Evolutionary conservation across 2,888 invertebrate species (phyloP).

Genomic region (Dryomyza anilis): DNA sequence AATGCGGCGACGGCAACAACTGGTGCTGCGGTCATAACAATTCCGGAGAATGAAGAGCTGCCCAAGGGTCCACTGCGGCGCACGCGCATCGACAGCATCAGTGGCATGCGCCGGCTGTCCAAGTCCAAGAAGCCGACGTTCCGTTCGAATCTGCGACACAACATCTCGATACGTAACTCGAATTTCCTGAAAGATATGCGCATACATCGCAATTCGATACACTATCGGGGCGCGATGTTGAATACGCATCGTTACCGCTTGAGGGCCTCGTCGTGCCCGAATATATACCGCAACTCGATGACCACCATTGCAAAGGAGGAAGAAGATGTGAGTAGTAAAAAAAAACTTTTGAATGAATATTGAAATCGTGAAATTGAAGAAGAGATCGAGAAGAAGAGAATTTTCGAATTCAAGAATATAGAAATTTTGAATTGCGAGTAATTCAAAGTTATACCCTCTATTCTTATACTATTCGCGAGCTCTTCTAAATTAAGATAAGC

Average conservation of each 20-base stretch:
- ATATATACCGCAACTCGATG: constrained; percentile 90
- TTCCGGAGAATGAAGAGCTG: constrained; percentile 48
- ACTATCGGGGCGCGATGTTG: constrained; percentile 84
- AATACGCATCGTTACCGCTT: constrained; percentile 81
- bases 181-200: constrained; percentile 73
- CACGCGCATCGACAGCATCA: constrained; percentile 47
- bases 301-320: constrained; percentile 78
- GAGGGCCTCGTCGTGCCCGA: constrained; percentile 88
- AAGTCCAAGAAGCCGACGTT: constrained; percentile 51
- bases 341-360: background rate
- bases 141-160: constrained; percentile 55
- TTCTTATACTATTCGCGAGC: background rate
- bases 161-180: constrained; percentile 62
- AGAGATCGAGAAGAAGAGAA: too few relatives aligned
- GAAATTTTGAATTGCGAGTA: too few relatives aligned
- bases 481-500: too few relatives aligned
- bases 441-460: background rate
- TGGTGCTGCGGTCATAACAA: constrained; percentile 48
- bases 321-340: constrained; percentile 68
- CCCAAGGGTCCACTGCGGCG: constrained; percentile 36
- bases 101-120: constrained; percentile 50
- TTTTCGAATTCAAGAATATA: too few relatives aligned
- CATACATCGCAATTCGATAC: constrained; percentile 79
- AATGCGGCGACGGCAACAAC: too few relatives aligned
- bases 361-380: too few relatives aligned